phyloP scores from a whole-genome alignment of 2,113 vertebrate species.

The Rafetus swinhoei region DNA sequence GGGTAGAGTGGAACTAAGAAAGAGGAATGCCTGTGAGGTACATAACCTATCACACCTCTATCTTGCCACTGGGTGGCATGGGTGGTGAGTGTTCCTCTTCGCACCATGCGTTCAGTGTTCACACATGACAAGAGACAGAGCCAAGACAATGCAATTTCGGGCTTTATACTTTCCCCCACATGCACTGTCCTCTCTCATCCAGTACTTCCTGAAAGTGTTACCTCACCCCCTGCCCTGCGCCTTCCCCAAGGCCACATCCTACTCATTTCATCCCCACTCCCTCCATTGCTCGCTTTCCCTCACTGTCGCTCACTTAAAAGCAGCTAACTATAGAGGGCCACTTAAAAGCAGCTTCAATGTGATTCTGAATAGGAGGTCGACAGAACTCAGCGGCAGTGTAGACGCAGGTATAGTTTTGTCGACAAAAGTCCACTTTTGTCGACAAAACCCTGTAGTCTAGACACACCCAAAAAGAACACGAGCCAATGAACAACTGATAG shows the following conservation, averaged over 20 bases:
- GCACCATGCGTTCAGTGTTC: background rate
- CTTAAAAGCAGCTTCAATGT: too few relatives aligned
- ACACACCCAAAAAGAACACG: accelerated
- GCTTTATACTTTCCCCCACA: background rate
- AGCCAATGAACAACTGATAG: background rate
- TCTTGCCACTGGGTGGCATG: background rate
- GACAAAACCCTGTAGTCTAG: too few relatives aligned
- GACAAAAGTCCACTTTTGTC: too few relatives aligned
- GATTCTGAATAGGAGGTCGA: too few relatives aligned
- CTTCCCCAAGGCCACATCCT: too few relatives aligned
- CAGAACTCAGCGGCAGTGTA: too few relatives aligned
- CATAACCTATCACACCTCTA: background rate
- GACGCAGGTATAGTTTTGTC: too few relatives aligned
- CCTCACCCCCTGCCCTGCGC: too few relatives aligned
- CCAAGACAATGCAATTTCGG: background rate
- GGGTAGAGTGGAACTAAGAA: background rate
- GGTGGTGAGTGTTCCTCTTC: background rate
- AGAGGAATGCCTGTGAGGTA: background rate
- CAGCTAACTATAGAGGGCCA: too few relatives aligned
- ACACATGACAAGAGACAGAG: background rate
- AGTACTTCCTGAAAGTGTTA: background rate
- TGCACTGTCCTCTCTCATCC: background rate
- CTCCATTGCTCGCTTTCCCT: too few relatives aligned
- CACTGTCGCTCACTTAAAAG: too few relatives aligned
- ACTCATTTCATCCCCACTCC: too few relatives aligned